Conservation (phyloP, 2,888 invertebrate species). For the Scaptomyza reducta region DNA sequence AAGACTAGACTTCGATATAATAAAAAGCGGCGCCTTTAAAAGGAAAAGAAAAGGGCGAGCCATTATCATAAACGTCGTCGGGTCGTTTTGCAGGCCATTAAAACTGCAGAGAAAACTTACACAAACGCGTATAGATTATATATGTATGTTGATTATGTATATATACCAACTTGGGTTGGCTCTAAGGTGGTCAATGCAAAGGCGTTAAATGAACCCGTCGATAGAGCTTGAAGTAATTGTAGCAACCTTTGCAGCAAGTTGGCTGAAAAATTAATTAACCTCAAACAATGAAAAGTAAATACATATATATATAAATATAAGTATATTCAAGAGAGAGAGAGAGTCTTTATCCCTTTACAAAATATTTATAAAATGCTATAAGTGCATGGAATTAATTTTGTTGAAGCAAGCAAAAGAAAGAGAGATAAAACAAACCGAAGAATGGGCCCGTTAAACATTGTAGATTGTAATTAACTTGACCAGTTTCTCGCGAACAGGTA, state of each 20-base stretch:
- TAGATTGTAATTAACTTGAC: conserved; percentile 78
- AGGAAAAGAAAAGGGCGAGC: conserved; percentile 28
- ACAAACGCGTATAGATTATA: neutral
- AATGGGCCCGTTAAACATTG: conserved; percentile 71
- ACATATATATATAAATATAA: conserved; percentile 28
- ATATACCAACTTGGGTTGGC: no score
- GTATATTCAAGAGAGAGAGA: conserved; percentile 8
- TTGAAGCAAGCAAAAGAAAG: conserved; percentile 2
- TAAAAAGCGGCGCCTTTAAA: conserved; percentile 57
- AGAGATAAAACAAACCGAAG: conserved; percentile 12
- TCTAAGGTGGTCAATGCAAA: conserved; percentile 60
- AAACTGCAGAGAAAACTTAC: conserved; percentile 48
- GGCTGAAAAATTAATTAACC: conserved; percentile 75
- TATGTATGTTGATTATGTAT: no score
- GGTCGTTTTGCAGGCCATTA: conserved; percentile 67
- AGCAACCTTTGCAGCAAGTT: conserved; percentile 47
- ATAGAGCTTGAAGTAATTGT: conserved; percentile 42
- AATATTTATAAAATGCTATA: conserved; percentile 56
- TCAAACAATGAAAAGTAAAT: conserved; percentile 73
- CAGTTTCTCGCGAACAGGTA: conserved; percentile 32
- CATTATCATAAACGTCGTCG: conserved; percentile 68
- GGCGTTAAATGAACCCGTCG: conserved; percentile 6
- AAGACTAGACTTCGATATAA: conserved; percentile 68
- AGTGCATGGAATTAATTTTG: conserved; percentile 43
- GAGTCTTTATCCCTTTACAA: conserved; percentile 23